Percentiles rank a stretch among this genome's conserved stretches.
phyloP scores from a whole-genome alignment of 2,888 invertebrate genomes.

The Harpagoxenus sublaevis region DNA sequence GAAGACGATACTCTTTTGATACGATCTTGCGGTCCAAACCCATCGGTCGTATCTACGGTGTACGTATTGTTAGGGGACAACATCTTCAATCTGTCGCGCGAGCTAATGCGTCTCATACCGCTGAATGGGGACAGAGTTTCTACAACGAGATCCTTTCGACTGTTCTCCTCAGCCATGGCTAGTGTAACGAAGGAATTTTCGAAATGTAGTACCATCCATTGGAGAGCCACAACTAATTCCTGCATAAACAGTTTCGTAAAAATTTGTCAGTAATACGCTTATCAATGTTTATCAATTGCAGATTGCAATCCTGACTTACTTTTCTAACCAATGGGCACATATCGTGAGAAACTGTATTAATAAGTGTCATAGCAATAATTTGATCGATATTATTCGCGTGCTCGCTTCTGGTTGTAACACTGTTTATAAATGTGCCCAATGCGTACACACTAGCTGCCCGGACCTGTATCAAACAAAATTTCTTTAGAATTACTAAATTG shows the following conservation, averaged over 20 bases:
- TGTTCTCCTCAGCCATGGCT: conserved; percentile 88
- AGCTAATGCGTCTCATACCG: conserved; percentile 85
- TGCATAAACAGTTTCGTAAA: conserved; percentile 79
- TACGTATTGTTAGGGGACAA: conserved; percentile 83
- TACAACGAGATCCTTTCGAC: conserved; percentile 85
- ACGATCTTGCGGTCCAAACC: conserved; percentile 84
- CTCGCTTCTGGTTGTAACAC: conserved; percentile 93
- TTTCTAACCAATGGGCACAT: conserved; percentile 95
- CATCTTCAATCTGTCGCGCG: conserved; percentile 86
- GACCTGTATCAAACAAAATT: conserved; percentile 87
- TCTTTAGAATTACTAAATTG: neutral
- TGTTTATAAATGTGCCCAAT: conserved; percentile 96
- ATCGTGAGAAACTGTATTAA: conserved; percentile 92
- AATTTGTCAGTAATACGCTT: neutral
- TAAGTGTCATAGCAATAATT: conserved; percentile 95
- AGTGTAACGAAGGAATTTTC: conserved; percentile 95
- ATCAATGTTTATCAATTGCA: neutral
- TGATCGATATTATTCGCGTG: conserved; percentile 98
- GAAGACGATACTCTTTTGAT: conserved; percentile 91
- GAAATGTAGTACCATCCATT: conserved; percentile 95
- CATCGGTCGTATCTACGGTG: conserved; percentile 82
- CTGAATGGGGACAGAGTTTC: conserved; percentile 84
- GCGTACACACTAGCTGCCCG: conserved; percentile 98
- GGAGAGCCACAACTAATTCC: conserved; percentile 95
- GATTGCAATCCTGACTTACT: conserved; percentile 81